phyloP scores from a whole-genome alignment of 2,888 invertebrate genomes.

The Carpatolechia fugitivella region DNA sequence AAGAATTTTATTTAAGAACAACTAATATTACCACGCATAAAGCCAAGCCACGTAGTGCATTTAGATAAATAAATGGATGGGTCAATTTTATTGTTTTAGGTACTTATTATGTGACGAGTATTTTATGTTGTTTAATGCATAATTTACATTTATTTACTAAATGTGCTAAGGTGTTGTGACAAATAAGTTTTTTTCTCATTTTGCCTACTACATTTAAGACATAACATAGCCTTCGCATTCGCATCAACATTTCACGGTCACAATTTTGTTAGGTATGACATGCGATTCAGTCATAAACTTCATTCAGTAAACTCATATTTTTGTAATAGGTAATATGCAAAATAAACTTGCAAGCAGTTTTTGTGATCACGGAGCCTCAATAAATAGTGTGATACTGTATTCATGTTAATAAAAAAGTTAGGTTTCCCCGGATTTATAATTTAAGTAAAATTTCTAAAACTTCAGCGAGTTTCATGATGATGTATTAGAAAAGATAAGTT shows the following conservation, averaged over 20 bases:
- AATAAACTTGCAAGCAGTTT: not conserved
- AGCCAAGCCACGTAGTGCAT: not conserved
- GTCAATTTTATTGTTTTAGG: not conserved
- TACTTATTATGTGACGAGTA: not conserved
- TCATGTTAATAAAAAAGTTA: too few species aligned
- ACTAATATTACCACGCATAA: not conserved
- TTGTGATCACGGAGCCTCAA: too few species aligned
- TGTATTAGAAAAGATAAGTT: too few species aligned
- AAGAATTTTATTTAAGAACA: too few species aligned
- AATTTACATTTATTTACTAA: too few species aligned
- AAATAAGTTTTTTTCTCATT: conserved; percentile 32
- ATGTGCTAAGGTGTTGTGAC: too few species aligned
- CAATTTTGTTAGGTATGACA: conserved; percentile 37
- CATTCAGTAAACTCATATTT: conserved; percentile 25
- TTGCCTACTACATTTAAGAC: conserved; percentile 22
- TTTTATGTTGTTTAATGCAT: too few species aligned
- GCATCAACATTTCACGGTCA: conserved; percentile 36
- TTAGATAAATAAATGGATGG: not conserved
- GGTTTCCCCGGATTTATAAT: too few species aligned
- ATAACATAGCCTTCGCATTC: conserved; percentile 28
- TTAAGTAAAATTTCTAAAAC: not conserved
- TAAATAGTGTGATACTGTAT: too few species aligned
- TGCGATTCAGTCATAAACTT: conserved; percentile 36
- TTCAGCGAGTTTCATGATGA: not conserved
- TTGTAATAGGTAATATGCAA: conserved; percentile 17